These are phyloP conservation scores for Diglossa cyanea DNA, from an alignment of 2,797 vertebrate genomes.

Conservation along the genomic window DNA sequence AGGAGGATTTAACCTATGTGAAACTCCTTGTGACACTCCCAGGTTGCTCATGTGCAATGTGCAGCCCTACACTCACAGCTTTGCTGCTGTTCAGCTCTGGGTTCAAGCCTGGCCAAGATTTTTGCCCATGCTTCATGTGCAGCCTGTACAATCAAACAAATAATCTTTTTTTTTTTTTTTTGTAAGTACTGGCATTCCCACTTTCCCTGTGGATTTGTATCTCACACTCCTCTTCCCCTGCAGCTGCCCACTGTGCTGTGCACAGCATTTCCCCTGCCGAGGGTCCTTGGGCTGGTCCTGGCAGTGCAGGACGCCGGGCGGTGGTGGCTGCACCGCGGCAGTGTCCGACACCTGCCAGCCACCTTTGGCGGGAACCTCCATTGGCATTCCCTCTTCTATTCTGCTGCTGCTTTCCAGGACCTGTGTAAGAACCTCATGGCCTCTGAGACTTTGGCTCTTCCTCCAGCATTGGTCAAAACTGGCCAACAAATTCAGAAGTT, in stretches of 20 bases:
- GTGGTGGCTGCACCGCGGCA: neutral
- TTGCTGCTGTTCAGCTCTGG: neutral
- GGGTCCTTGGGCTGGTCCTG: too few species aligned
- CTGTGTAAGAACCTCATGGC: neutral
- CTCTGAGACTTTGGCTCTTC: neutral
- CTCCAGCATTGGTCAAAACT: neutral
- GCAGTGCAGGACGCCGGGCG: neutral
- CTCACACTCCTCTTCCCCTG: too few species aligned
- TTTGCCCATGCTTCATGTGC: neutral
- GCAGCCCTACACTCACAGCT: neutral
- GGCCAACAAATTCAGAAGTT: neutral
- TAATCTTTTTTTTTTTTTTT: too few species aligned
- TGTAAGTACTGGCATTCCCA: neutral
- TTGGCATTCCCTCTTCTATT: neutral
- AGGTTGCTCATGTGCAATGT: neutral
- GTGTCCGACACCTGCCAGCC: rapidly evolving
- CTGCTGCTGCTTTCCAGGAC: neutral
- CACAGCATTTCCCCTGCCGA: neutral
- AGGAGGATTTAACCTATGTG: neutral
- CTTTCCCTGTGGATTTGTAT: neutral
- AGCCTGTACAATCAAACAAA: neutral
- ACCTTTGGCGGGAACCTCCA: neutral
- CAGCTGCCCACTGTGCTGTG: neutral
- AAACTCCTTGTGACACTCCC: neutral
- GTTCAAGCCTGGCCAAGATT: neutral